Conservation (phyloP, 1,140 invertebrate species). For the Drosophila ironensis region DNA sequence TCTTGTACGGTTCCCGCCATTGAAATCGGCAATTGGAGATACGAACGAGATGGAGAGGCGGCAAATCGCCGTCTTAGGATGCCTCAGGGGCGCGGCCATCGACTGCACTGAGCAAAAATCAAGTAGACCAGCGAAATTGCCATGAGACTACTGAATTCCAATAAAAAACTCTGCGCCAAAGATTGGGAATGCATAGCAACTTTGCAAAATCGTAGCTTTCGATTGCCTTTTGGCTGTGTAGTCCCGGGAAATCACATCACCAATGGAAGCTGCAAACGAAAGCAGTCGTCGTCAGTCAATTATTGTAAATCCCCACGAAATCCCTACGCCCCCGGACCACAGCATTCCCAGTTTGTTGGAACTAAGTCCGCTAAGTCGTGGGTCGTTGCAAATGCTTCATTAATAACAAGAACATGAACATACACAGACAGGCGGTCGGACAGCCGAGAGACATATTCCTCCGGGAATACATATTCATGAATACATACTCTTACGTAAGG, state of each 20-base stretch:
- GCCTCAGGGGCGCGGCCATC: not conserved
- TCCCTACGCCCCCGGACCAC: constrained; percentile 18
- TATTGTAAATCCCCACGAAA: constrained; percentile 59
- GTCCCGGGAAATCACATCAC: not conserved
- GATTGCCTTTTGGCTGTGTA: not conserved
- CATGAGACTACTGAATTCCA: no score
- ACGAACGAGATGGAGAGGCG: constrained; percentile 19
- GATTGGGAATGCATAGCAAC: no score
- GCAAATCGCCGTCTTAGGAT: constrained; percentile 24
- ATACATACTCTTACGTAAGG: constrained; percentile 32
- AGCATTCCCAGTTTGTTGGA: constrained; percentile 12
- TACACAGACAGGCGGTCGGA: not conserved
- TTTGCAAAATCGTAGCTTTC: no score
- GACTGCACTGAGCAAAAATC: not conserved
- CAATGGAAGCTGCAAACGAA: constrained; percentile 1
- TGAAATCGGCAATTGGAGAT: constrained; percentile 51
- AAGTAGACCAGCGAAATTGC: no score
- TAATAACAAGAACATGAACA: constrained; percentile 50
- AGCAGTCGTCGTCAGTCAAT: constrained; percentile 48
- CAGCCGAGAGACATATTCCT: not conserved
- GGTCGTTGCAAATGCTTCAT: constrained; percentile 53
- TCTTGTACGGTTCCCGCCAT: constrained; percentile 37
- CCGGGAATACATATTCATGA: constrained; percentile 46
- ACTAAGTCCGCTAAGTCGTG: constrained; percentile 48
- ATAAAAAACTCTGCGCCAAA: no score